Base-by-base conservation (phyloP, 1,140 invertebrate species). In the Drosophila repleta region DNA sequence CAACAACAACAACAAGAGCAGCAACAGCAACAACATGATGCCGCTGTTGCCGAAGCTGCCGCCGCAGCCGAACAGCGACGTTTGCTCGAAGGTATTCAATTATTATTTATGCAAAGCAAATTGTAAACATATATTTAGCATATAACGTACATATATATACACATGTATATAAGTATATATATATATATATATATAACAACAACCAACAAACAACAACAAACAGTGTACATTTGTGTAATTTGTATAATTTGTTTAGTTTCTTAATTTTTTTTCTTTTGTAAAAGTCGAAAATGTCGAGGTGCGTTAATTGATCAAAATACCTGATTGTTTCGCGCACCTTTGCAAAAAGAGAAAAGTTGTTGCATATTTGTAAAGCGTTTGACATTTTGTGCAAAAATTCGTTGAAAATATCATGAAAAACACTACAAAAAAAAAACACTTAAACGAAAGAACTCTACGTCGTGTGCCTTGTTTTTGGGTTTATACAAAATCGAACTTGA, bases 31-130 rank as follows among this genome's bases (percentile, higher is more conserved):
- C 66, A 62, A 60, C 75, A 79, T 51, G 63, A 71, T 29, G 81
- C 67, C 64, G 74, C 74, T 80, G 84, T 79, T 85, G 81, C 76
- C 48, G 87, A 84, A 53, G 81, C 76, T 70, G 87, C 84, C 64
- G 80, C 76, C 71, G 81, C 76, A 61, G 87, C 85, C 64, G 88
- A 91, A 90, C 90, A 91, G 75, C 90, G 90, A 60, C 89, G 90
- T 67, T 74, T 91, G 87, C 85, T 91, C 74, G 90, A 91, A 91
- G 90, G 90, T 91, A 91, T 91, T 84, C 68, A 74, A 62, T 74
- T 88, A 68, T 71, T 88, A 52, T 82, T 83, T 82, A 74, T 67
- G 21, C 68, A 72, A 72, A 77, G 57, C 61, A 61, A 71, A 63
- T 49, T 72, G 37, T 71, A 75, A 49, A 58, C 73, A 78, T 66